Conservation (phyloP, 2,797 vertebrate genomes). For the Eleutherodactylus coqui region DNA sequence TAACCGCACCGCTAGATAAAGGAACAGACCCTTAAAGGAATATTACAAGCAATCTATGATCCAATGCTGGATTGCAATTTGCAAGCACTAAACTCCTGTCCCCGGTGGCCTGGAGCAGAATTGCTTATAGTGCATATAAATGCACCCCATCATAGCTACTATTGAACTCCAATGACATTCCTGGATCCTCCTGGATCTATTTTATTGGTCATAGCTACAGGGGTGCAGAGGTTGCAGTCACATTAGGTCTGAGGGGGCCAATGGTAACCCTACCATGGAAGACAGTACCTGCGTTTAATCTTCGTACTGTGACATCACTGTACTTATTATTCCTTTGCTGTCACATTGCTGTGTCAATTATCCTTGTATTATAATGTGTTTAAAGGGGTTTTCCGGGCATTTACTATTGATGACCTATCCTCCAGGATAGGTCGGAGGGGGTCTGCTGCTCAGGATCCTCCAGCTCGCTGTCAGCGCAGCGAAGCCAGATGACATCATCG, state of each 20-base stretch:
- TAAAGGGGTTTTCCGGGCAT: too few relatives aligned
- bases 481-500: too few relatives aligned
- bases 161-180: too few relatives aligned
- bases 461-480: too few relatives aligned
- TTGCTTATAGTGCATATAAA: not conserved
- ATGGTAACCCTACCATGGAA: not conserved
- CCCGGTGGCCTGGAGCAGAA: not conserved
- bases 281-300: not conserved
- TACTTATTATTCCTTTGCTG: not conserved
- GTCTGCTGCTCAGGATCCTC: too few relatives aligned
- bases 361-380: not conserved
- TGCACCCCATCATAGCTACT: not conserved
- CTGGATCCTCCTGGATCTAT: too few relatives aligned
- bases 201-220: too few relatives aligned
- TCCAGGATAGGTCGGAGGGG: too few relatives aligned
- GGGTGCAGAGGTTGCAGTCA: too few relatives aligned
- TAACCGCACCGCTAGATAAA: not conserved
- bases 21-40: not conserved
- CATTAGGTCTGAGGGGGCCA: too few relatives aligned
- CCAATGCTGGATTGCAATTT: not conserved
- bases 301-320: not conserved
- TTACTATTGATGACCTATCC: too few relatives aligned
- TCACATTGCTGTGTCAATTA: not conserved
- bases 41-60: not conserved
- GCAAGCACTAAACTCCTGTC: not conserved